These are phyloP conservation scores for Tipula helvola DNA, from an alignment of 2,888 invertebrate genomes.

Conservation along the genomic window DNA sequence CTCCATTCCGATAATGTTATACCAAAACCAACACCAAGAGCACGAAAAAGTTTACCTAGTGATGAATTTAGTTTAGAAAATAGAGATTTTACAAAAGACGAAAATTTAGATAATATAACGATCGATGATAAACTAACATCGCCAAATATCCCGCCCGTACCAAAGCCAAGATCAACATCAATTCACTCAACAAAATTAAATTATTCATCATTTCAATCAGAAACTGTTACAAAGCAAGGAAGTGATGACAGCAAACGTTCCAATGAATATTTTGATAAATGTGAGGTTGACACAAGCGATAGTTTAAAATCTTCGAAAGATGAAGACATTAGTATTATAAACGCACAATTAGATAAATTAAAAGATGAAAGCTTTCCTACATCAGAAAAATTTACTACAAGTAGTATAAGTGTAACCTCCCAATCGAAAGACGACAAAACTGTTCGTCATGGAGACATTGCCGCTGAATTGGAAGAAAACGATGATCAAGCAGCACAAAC, in stretches of 20 bases:
- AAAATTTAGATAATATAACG: not conserved
- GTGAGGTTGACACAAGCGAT: not conserved
- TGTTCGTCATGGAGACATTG: not conserved
- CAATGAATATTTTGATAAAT: slow-evolving; percentile 6
- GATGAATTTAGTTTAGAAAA: slow-evolving; percentile 15
- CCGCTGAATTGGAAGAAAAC: not conserved
- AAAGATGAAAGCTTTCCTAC: slow-evolving; percentile 16
- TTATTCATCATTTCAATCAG: slow-evolving; percentile 14
- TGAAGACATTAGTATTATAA: slow-evolving; percentile 6
- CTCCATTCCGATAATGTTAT: slow-evolving; percentile 24
- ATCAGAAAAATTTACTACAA: slow-evolving; percentile 9
- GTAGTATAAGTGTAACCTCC: not conserved
- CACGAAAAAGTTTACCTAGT: slow-evolving; percentile 27
- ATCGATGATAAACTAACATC: slow-evolving; percentile 6
- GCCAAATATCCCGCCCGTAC: slow-evolving; percentile 23
- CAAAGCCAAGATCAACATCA: slow-evolving; percentile 28
- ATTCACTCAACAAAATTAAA: slow-evolving; percentile 20
- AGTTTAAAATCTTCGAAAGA: slow-evolving; percentile 10
- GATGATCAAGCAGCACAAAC: not conserved
- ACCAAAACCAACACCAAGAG: slow-evolving; percentile 41
- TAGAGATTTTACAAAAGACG: not conserved
- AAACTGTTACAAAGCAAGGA: slow-evolving; percentile 17
- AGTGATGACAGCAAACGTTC: slow-evolving; percentile 20
- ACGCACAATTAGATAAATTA: slow-evolving; percentile 10
- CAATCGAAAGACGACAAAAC: not conserved